phyloP scores from a whole-genome alignment of 2,797 vertebrate species.

The Chromobotia macracanthus region DNA sequence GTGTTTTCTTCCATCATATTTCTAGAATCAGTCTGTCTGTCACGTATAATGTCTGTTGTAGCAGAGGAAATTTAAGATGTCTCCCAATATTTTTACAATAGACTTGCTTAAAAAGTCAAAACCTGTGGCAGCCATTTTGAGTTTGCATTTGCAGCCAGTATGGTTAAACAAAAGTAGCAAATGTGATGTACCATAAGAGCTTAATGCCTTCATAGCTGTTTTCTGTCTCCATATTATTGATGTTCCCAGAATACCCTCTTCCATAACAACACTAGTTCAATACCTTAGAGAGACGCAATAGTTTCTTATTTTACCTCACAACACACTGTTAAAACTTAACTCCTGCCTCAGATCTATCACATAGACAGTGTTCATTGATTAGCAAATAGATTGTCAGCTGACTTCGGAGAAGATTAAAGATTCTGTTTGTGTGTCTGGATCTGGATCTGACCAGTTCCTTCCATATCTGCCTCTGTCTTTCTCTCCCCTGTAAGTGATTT shows the following conservation, averaged over 20 bases:
- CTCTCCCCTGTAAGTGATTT: constrained; percentile 54
- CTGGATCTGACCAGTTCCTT: constrained; percentile 59
- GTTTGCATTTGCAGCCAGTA: neutral
- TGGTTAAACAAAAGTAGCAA: neutral
- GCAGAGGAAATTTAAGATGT: neutral
- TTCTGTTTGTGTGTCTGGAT: constrained; percentile 62
- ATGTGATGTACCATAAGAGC: neutral
- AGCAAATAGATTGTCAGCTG: constrained; percentile 65
- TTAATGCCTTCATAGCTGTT: constrained; percentile 4
- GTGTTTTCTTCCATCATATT: too few species aligned
- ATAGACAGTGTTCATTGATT: constrained; percentile 59
- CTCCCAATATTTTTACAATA: neutral
- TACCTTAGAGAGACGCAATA: neutral
- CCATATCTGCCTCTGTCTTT: constrained; percentile 28
- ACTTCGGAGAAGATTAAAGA: constrained; percentile 67
- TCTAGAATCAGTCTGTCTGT: too few species aligned
- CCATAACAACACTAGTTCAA: neutral
- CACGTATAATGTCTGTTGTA: neutral
- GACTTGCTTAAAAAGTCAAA: neutral
- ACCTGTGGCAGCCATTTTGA: neutral
- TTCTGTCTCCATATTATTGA: constrained; percentile 5
- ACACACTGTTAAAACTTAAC: constrained; percentile 29
- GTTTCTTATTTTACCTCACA: constrained; percentile 32
- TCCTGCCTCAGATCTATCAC: constrained; percentile 46
- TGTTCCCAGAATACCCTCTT: neutral